Conservation (phyloP, 2,888 invertebrate genomes). For the Sycophila texana region DNA sequence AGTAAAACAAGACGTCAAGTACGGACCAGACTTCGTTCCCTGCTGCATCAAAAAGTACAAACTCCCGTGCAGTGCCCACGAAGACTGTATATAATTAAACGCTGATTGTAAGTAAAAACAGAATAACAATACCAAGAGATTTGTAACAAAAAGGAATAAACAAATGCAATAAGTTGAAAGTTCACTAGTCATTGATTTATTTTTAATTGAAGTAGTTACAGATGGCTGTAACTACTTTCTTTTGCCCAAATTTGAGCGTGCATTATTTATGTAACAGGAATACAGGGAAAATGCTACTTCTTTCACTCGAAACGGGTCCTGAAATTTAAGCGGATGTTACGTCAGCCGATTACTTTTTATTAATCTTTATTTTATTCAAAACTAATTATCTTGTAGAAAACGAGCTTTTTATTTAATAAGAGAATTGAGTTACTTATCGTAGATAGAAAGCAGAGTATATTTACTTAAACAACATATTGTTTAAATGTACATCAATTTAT, state of each 20-base stretch:
- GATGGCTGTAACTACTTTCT: not conserved
- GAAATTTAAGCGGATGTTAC: constrained; percentile 31
- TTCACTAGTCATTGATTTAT: no score
- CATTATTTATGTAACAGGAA: constrained; percentile 8
- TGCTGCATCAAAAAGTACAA: constrained; percentile 66
- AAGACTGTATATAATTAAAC: constrained; percentile 6
- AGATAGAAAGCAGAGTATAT: no score
- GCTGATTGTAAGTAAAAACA: not conserved
- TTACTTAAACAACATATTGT: no score
- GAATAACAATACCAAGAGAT: not conserved
- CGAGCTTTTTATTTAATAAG: no score
- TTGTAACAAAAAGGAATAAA: not conserved
- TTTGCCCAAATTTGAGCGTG: not conserved
- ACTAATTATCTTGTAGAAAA: no score
- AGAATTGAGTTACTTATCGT: no score
- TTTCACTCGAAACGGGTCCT: constrained; percentile 4
- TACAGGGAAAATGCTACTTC: constrained; percentile 9
- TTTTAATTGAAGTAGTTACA: no score
- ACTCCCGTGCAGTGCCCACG: constrained; percentile 64
- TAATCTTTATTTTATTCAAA: not conserved
- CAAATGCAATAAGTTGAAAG: not conserved
- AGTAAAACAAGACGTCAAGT: constrained; percentile 57
- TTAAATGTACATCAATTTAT: no score
- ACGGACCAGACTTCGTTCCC: constrained; percentile 63
- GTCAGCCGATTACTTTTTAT: constrained; percentile 29